Percentiles rank a stretch among this genome's conserved stretches.
These are phyloP conservation scores for Heliconius charithonia DNA, from an alignment of 2,888 invertebrate species.

Conservation along the genomic window DNA sequence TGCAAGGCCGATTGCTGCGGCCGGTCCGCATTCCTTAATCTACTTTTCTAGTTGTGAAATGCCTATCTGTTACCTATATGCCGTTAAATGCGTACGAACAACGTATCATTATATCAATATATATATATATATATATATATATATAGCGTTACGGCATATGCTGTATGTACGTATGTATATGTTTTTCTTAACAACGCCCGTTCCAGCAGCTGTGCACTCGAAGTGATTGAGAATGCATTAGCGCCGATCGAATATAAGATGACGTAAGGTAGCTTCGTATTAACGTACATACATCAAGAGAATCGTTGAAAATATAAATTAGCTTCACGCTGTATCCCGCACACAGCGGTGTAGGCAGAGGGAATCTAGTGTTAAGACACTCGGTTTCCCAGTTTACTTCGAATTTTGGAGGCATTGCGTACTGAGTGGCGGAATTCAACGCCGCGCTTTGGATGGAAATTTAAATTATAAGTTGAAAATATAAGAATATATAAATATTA, in stretches of 20 bases:
- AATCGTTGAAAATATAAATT: background rate
- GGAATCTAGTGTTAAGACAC: too few relatives aligned
- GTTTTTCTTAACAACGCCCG: constrained; percentile 28
- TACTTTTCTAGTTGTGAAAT: constrained; percentile 75
- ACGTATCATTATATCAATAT: constrained; percentile 43
- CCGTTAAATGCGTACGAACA: constrained; percentile 56
- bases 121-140: constrained; percentile 34
- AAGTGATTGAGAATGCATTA: constrained; percentile 34
- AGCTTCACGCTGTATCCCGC: too few relatives aligned
- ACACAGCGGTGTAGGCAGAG: too few relatives aligned
- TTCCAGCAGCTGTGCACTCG: constrained; percentile 22
- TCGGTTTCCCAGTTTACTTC: too few relatives aligned
- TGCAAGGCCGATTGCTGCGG: constrained; percentile 74
- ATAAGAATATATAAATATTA: too few relatives aligned
- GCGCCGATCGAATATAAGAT: constrained; percentile 30
- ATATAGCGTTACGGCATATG: constrained; percentile 30
- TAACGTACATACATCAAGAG: background rate
- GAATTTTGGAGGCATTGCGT: too few relatives aligned
- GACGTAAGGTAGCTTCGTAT: constrained; percentile 23
- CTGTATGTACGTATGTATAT: background rate
- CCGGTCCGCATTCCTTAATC: constrained; percentile 76
- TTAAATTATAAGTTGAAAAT: too few relatives aligned
- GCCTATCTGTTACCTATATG: constrained; percentile 67
- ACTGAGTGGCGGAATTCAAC: too few relatives aligned
- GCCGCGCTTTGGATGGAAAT: too few relatives aligned